A percentile compares a stretch with the other conserved stretches of the same genome.
Conservation (phyloP, 2,888 invertebrate genomes). For the Lithophane ornitopus region DNA sequence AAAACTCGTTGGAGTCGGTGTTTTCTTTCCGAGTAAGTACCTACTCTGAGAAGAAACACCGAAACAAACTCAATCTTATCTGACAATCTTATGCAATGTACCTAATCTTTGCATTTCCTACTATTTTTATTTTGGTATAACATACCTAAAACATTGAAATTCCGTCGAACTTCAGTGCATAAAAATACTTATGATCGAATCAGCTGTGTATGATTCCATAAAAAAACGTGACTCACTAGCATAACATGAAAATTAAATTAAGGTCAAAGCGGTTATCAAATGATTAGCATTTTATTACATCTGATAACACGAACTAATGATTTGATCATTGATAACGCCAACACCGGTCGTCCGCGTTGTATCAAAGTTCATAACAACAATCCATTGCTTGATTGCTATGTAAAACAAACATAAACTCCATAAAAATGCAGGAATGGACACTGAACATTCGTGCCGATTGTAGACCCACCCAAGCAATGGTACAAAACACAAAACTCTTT, state of each 20-base stretch:
- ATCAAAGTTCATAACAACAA: not conserved
- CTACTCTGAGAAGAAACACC: not conserved
- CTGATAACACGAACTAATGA: constrained; percentile 22
- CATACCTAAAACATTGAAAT: not conserved
- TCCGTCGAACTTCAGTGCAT: not conserved
- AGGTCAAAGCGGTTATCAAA: constrained; percentile 32
- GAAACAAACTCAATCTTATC: not conserved
- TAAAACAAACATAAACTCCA: not conserved
- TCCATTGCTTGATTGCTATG: constrained; percentile 13
- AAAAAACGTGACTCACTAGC: constrained; percentile 37
- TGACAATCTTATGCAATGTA: too few relatives aligned
- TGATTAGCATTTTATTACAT: constrained; percentile 41
- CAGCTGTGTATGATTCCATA: constrained; percentile 21
- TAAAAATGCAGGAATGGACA: constrained; percentile 10
- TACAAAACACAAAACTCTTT: constrained; percentile 17
- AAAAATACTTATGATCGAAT: constrained; percentile 21
- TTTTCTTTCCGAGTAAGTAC: not conserved
- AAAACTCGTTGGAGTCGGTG: not conserved
- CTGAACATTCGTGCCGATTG: not conserved
- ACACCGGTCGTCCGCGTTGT: not conserved
- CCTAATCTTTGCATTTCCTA: not conserved
- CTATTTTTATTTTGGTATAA: not conserved
- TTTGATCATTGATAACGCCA: constrained; percentile 25
- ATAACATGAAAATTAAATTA: constrained; percentile 35
- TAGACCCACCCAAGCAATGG: constrained; percentile 10